These are phyloP conservation scores for Drosophila watanabei DNA, from an alignment of 1,140 invertebrate species.

Conservation along the genomic window DNA sequence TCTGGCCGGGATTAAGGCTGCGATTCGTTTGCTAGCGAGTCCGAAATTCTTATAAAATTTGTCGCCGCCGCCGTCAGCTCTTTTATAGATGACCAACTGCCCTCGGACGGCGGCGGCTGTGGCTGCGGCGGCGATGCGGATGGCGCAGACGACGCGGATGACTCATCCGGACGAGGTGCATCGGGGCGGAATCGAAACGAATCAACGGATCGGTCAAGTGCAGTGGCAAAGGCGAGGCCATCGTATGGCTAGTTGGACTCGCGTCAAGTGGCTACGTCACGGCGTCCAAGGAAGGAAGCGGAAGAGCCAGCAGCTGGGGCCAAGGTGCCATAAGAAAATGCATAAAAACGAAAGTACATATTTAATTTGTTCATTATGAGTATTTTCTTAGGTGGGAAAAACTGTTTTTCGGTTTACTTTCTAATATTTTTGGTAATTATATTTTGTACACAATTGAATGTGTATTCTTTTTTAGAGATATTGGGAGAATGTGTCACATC, in stretches of 20 bases:
- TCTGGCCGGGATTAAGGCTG: slow-evolving; percentile 39
- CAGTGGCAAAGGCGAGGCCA: slow-evolving; percentile 62
- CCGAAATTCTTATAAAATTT: slow-evolving; percentile 67
- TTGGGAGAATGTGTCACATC: not conserved
- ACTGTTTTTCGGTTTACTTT: not conserved
- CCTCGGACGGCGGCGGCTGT: slow-evolving; percentile 39
- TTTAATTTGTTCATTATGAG: not conserved
- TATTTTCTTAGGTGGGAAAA: not conserved
- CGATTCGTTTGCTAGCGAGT: slow-evolving; percentile 48
- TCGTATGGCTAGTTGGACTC: slow-evolving; percentile 40
- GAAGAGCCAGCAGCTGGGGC: slow-evolving; percentile 19
- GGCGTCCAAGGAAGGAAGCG: slow-evolving; percentile 20
- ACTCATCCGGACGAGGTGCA: slow-evolving; percentile 68
- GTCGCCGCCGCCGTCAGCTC: slow-evolving; percentile 46
- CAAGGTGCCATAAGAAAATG: slow-evolving; percentile 14
- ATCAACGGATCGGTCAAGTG: slow-evolving; percentile 44
- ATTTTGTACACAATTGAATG: not conserved
- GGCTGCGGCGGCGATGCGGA: slow-evolving; percentile 50
- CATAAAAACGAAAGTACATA: slow-evolving; percentile 38
- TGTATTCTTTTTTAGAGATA: not conserved
- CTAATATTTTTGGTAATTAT: slow-evolving; percentile 7
- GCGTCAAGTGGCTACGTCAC: slow-evolving; percentile 57
- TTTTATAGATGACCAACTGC: slow-evolving; percentile 65
- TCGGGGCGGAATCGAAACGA: slow-evolving; percentile 48
- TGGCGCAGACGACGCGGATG: slow-evolving; percentile 51